These are phyloP conservation scores for Aurelia aurita DNA, from an alignment of 30 jellyfish, hydroid and myxozoan species.

Conservation along the genomic window DNA sequence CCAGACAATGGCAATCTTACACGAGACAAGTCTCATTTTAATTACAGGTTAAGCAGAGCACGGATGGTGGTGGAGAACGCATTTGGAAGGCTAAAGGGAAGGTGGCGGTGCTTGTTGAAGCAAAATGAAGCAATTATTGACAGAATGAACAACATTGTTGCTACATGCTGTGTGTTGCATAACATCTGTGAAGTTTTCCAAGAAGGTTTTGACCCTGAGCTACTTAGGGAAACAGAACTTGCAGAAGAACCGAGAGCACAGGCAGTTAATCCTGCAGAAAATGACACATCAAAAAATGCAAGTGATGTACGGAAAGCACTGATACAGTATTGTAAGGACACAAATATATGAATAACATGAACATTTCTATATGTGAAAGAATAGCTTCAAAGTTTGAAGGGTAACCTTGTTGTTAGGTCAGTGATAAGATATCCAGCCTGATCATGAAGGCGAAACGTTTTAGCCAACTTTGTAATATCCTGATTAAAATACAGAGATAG, in stretches of 20 bases:
- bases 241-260: neutral
- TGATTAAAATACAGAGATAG: no score
- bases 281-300: neutral
- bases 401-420: no score
- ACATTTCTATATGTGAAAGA: no score
- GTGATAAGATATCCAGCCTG: no score
- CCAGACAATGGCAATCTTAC: constrained; percentile 32
- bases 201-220: constrained; percentile 22
- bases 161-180: constrained; percentile 55
- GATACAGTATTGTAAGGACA: constrained; percentile 26
- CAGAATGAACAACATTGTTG: constrained; percentile 11
- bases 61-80: constrained; percentile 58
- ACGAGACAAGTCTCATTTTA: neutral
- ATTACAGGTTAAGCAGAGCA: constrained; percentile 55
- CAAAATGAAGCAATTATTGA: constrained; percentile 23
- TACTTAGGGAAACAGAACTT: neutral
- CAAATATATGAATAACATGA: neutral
- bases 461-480: no score
- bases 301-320: constrained; percentile 15
- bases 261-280: neutral
- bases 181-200: constrained; percentile 43
- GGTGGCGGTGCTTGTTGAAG: constrained; percentile 56
- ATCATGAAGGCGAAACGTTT: no score
- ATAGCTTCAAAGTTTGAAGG: no score
- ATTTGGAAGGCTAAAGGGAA: constrained; percentile 54